Conservation (phyloP, 2,888 invertebrate species). For the Nipponacmea schrenckii region DNA sequence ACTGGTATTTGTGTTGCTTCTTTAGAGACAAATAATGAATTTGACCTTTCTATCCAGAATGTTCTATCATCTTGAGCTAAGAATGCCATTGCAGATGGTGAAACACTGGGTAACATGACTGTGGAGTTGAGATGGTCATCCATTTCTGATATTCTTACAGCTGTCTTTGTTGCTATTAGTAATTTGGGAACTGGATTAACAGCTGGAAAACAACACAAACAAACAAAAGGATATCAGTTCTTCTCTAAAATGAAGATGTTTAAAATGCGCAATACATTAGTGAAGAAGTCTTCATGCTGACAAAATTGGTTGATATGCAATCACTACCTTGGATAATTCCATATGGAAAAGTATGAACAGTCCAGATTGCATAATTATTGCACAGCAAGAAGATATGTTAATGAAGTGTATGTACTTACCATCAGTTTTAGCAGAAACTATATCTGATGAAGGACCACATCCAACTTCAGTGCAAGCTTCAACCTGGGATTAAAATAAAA, state of each 20-base stretch:
- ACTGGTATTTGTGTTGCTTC: conserved; percentile 16
- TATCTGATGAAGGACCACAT: conserved; percentile 77
- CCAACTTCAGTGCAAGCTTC: conserved; percentile 84
- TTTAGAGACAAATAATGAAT: conserved; percentile 53
- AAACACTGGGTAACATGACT: conserved; percentile 35
- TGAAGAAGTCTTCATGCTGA: too few species aligned
- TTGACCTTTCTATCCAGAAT: conserved; percentile 82
- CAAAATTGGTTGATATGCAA: too few species aligned
- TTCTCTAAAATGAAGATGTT: too few species aligned
- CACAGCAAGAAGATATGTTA: too few species aligned
- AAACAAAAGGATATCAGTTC: too few species aligned
- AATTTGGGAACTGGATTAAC: conserved; percentile 84
- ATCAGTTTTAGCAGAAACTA: conserved; percentile 76
- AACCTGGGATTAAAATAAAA: conserved; percentile 71
- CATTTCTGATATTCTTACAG: conserved; percentile 46
- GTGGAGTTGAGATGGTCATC: conserved; percentile 43
- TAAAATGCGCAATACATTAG: not conserved
- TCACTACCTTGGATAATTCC: too few species aligned
- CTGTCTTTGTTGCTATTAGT: conserved; percentile 74
- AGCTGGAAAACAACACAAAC: conserved; percentile 56
- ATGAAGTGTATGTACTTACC: conserved; percentile 38
- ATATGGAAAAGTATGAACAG: too few species aligned
- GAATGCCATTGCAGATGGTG: conserved; percentile 75
- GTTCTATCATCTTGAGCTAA: conserved; percentile 79
- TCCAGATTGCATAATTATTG: too few species aligned